Evolutionary conservation across 2,888 invertebrate genomes (phyloP).

Genomic region (Atethmia centrago): DNA sequence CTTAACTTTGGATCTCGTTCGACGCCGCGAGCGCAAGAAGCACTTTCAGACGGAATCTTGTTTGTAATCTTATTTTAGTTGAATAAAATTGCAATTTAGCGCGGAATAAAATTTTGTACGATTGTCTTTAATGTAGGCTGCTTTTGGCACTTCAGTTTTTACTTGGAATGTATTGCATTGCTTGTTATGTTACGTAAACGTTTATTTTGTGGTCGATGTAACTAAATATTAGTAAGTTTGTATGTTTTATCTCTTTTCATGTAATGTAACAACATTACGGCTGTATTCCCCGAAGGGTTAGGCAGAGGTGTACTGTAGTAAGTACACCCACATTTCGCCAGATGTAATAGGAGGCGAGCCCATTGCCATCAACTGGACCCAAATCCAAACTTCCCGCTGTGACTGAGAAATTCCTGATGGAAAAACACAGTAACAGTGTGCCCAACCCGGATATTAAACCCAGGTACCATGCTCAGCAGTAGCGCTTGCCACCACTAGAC

Average conservation of each 20-base stretch:
- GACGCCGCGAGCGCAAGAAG: conserved; percentile 62
- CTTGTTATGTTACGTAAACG: conserved; percentile 13
- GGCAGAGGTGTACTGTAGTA: neutral
- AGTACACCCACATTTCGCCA: neutral
- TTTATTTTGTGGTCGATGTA: neutral
- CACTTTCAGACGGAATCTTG: conserved; percentile 58
- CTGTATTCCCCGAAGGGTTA: neutral
- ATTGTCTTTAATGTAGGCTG: conserved; percentile 53
- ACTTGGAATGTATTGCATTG: conserved; percentile 35
- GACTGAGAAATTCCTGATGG: neutral
- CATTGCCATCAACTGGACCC: neutral
- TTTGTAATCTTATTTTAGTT: conserved; percentile 65
- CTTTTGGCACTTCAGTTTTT: conserved; percentile 46
- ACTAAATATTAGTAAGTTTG: neutral
- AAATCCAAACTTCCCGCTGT: no score
- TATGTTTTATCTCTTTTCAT: neutral
- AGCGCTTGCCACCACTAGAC: no score
- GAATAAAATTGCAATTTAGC: conserved; percentile 66
- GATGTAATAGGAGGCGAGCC: neutral
- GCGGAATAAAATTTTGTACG: conserved; percentile 57
- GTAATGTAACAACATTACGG: neutral
- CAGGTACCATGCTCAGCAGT: neutral
- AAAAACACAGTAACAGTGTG: neutral
- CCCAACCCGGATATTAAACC: neutral
- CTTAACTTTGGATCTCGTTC: conserved; percentile 65